Conservation (phyloP, 2,797 vertebrate species). For the Carduelis carduelis region DNA sequence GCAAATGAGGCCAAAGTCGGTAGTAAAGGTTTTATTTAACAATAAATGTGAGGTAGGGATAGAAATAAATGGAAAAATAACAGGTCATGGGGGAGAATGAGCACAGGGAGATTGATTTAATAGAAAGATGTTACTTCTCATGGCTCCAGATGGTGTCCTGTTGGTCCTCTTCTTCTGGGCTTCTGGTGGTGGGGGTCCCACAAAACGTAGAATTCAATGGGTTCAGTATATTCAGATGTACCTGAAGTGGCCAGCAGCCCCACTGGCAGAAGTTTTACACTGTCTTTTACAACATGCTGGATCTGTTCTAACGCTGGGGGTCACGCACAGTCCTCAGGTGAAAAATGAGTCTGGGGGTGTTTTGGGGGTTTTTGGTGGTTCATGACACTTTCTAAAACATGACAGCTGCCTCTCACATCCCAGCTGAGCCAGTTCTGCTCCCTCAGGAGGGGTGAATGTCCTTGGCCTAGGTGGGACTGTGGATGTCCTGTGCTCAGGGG, state of each 20-base stretch:
- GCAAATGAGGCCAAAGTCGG: background rate
- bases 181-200: background rate
- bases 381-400: background rate
- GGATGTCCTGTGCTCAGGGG: background rate
- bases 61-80: background rate
- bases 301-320: background rate
- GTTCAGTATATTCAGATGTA: background rate
- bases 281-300: background rate
- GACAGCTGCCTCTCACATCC: background rate
- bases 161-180: background rate
- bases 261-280: background rate
- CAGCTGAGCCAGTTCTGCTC: background rate
- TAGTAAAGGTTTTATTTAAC: background rate
- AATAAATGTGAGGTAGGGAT: background rate
- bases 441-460: background rate
- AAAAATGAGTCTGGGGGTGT: background rate
- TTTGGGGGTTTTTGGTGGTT: background rate
- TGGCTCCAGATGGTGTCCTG: background rate
- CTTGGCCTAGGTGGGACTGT: rapidly evolving
- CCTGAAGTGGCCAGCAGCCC: background rate
- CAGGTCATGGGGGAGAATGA: background rate
- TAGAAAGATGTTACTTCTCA: background rate
- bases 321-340: too few relatives aligned
- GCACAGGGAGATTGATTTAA: background rate
- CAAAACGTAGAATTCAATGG: rapidly evolving